Evolutionary conservation across 1,140 invertebrate genomes (phyloP).

Genomic region (Bombus confusus): DNA sequence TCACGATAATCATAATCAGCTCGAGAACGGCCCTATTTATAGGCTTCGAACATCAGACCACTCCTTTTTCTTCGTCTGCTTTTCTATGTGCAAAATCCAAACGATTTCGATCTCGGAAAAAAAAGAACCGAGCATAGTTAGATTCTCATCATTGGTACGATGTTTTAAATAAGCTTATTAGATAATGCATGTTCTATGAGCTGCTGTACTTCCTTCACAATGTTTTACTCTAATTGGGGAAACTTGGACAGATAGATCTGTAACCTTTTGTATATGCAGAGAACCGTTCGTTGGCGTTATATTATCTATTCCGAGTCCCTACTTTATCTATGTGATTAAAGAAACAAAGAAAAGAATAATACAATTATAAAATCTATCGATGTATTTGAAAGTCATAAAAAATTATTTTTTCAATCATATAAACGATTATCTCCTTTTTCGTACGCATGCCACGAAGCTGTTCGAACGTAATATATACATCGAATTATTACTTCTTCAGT

Average conservation of each 20-base stretch:
- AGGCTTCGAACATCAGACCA: neutral
- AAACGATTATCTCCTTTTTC: neutral
- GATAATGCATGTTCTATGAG: slow-evolving; percentile 1
- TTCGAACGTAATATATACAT: neutral
- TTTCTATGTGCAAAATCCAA: neutral
- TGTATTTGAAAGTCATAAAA: neutral
- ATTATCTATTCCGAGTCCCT: neutral
- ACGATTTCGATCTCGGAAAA: neutral
- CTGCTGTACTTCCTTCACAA: neutral
- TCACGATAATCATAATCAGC: slow-evolving; percentile 20
- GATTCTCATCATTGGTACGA: neutral
- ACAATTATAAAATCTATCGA: neutral
- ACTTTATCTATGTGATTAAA: slow-evolving; percentile 5
- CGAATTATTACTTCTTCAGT: neutral
- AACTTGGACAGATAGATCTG: slow-evolving; percentile 8
- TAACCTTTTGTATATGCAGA: neutral
- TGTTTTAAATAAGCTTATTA: slow-evolving; percentile 2
- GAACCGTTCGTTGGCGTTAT: neutral
- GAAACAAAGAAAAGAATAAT: neutral
- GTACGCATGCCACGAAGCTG: neutral
- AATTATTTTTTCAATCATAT: slow-evolving; percentile 23
- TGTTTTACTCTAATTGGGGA: neutral
- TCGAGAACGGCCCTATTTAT: slow-evolving; percentile 4
- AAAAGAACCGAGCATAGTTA: neutral
- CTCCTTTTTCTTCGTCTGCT: neutral